Base-by-base conservation (phyloP, 2,888 invertebrate genomes). In the Diachrysia chrysitis region DNA sequence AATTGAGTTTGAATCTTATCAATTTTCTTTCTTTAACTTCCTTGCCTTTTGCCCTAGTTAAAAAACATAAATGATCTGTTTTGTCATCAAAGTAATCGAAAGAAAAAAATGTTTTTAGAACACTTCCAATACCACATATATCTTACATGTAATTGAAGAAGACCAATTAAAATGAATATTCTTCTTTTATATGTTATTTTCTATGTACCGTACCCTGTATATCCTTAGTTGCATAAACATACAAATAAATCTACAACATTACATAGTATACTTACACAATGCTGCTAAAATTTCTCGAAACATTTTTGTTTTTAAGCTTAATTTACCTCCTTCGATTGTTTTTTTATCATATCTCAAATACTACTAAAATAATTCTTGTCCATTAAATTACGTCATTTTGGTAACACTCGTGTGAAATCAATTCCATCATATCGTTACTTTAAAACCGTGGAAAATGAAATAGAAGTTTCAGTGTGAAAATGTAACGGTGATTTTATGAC, bases 401-500 rank as follows among this genome's bases (percentile, higher is more conserved):
- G n/a, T 10, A 10, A 32, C 42, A 6, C 3, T 37, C 6, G 42
- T 42, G 4, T 42, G n/a, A 42, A 42, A 42, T 42, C 42, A n/a
- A 42, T 42, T 42, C n/a, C 7, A n/a, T 7, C n/a, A 5, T 42
- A 42, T 42, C n/a, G 42, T n/a, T 16, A n/a, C 42, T 42, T 42
- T 42, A 42, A 42, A 42, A 42, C 42, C 42, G 42, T 42, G 16
- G n/a, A 16, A n/a, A 42, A 42, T 37, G 37, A 37, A 37, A 14
- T 16, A 14, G 9, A 12, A 46, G 29, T 32, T 58, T 65, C 63
- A 74, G 67, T 67, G 66, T 62, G 58, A 64, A n/a, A 71, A 69
- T 69, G 2, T 58, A 54, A 69, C 32, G 19, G 17, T 9, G 9
- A 29, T 63, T 79, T 75, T 75, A 81, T 65, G 72, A 21, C 42